Percentiles rank a stretch among this genome's conserved stretches.
phyloP scores from a whole-genome alignment of 1,140 invertebrate genomes.

The Xylocopa sonorina region DNA sequence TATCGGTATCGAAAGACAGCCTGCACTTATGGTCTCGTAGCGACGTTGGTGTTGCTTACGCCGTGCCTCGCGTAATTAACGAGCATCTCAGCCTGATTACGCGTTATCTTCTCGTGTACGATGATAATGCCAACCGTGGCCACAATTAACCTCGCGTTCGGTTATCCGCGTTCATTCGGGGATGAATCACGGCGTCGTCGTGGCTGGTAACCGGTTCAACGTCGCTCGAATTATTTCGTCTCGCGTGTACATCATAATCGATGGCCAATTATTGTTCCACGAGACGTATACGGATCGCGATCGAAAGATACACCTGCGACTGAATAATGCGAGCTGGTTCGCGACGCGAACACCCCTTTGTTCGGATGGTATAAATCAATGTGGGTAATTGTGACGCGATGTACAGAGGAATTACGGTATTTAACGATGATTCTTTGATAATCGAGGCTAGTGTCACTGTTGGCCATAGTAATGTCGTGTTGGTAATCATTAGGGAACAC shows the following conservation, averaged over 20 bases:
- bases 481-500: no score
- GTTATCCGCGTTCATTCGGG: constrained; percentile 36
- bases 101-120: constrained; percentile 31
- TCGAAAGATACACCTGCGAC: constrained; percentile 55
- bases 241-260: constrained; percentile 63
- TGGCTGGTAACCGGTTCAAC: constrained; percentile 19
- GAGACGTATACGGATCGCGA: constrained; percentile 31
- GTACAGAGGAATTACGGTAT: background rate
- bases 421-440: constrained; percentile 27
- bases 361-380: constrained; percentile 15
- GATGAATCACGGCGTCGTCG: constrained; percentile 44
- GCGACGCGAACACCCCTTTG: constrained; percentile 9
- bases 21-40: constrained; percentile 3
- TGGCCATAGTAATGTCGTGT: background rate
- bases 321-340: constrained; percentile 22
- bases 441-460: constrained; percentile 19
- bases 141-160: constrained; percentile 38
- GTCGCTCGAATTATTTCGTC: constrained; percentile 57
- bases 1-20: constrained; percentile 24
- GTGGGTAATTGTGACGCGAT: background rate
- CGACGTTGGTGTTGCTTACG: background rate
- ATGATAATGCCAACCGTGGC: constrained; percentile 43
- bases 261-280: constrained; percentile 57
- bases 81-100: constrained; percentile 36
- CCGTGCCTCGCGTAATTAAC: constrained; percentile 37